Evolutionary conservation across 1,140 invertebrate genomes (phyloP), one percentile per base, ranked within the genome.

Genomic region (Lordiphosa collinella): DNA sequence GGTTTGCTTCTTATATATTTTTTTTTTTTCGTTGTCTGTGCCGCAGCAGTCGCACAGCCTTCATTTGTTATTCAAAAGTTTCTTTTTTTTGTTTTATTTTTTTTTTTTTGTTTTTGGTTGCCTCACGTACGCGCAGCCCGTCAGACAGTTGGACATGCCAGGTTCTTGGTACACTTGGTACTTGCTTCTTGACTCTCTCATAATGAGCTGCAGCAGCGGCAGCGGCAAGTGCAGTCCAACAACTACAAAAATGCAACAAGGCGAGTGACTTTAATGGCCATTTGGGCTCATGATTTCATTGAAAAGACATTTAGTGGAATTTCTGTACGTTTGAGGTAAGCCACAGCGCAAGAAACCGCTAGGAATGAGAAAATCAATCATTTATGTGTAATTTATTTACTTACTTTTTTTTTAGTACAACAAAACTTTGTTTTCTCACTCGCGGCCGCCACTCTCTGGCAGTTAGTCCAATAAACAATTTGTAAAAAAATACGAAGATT

Each of bases 61-160:
- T 80, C 76, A 82, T 80, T 80, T 80, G 76, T 82, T 80, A 80
- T 80, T 80, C 76, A 80, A 82, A 80, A 80, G 76, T 80, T 80
- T 80, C 63, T 70, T 71, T 63, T 50, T 68, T 59, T 54, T 46
- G 55, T 41, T 40, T 40, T 44, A 48, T 38, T 40, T 11, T 29
- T 50, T 31, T 55, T 44, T 41, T 10, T 40, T 48, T 13, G 16
- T 37, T 13, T 46, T 52, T 34, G 41, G 31, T 18, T 53, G 57
- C 52, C 48, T 44, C 62, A 65, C 62, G 62, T 65, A 64, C 62
- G 44, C 62, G 46, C 36, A 35, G 9, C 25, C 29, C 38, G 35
- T 16, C 41, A 44, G 41, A 22, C 29, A 44, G 41, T 44, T 44
- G 41, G 41, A 44, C 41, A 44, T 44, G 25, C 41, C 41, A 44